A percentile compares a stretch with the other conserved stretches of the same genome.
phyloP scores from a whole-genome alignment of 1,140 invertebrate species.

The Cotesia glomerata region DNA sequence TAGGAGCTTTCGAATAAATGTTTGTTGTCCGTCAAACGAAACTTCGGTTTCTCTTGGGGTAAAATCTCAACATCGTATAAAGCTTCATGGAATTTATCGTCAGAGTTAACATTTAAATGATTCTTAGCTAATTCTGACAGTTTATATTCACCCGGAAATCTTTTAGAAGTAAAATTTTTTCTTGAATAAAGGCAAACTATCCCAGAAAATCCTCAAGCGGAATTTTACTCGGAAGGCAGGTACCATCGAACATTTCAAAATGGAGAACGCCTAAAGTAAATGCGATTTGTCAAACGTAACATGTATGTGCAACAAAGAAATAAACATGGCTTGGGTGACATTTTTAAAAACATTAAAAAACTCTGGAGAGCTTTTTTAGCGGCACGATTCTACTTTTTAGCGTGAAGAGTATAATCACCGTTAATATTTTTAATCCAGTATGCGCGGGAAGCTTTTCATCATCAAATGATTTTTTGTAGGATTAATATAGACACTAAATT shows the following conservation, averaged over 20 bases:
- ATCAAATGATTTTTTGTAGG: constrained; percentile 29
- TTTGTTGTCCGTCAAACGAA: constrained; percentile 18
- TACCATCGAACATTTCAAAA: constrained; percentile 17
- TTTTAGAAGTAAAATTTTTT: constrained; percentile 22
- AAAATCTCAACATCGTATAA: constrained; percentile 36
- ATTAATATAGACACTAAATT: too few relatives aligned
- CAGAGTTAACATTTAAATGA: constrained; percentile 13
- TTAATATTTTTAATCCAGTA: constrained; percentile 31
- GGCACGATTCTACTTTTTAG: constrained; percentile 28
- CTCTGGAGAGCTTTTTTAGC: constrained; percentile 15
- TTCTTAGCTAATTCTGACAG: constrained; percentile 23
- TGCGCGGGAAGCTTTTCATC: constrained; percentile 25
- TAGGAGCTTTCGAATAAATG: constrained; percentile 9
- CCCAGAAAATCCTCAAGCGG: constrained; percentile 28
- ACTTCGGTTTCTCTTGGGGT: constrained; percentile 27
- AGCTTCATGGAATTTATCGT: constrained; percentile 32
- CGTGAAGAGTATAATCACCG: constrained; percentile 30
- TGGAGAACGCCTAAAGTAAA: constrained; percentile 22
- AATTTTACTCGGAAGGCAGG: constrained; percentile 20
- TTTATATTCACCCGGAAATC: constrained; percentile 18
- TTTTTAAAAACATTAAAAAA: too few relatives aligned
- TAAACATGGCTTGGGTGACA: too few relatives aligned
- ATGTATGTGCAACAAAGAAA: constrained; percentile 32
- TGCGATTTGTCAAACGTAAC: constrained; percentile 20
- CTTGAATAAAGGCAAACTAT: constrained; percentile 23